Evolutionary conservation across 2,113 vertebrate species (phyloP).

Genomic region (Clarias batrachus): DNA sequence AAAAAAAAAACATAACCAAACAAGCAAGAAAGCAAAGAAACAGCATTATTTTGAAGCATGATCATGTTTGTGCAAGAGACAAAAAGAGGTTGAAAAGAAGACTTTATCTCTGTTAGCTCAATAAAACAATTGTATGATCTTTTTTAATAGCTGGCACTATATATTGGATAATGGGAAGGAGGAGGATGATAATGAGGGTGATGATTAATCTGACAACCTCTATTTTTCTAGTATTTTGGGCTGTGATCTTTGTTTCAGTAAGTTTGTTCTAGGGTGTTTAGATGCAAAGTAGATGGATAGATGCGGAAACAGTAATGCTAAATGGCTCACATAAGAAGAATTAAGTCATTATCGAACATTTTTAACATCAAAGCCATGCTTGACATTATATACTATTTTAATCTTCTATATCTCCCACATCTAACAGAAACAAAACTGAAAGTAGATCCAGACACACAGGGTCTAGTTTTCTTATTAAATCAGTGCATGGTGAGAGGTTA

Average conservation of each 20-base stretch:
- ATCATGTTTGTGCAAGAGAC: slow-evolving; percentile 54
- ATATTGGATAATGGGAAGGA: slow-evolving; percentile 40
- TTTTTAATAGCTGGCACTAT: slow-evolving; percentile 27
- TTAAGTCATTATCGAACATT: neutral
- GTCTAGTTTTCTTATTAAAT: neutral
- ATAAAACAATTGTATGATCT: slow-evolving; percentile 46
- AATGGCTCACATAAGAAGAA: slow-evolving; percentile 22
- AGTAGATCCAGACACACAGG: neutral
- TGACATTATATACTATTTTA: slow-evolving; percentile 8
- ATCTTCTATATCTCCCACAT: neutral
- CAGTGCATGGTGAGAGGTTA: slow-evolving; percentile 5
- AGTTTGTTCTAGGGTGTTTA: slow-evolving; percentile 40
- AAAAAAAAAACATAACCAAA: slow-evolving; percentile 16
- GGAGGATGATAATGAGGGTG: slow-evolving; percentile 1
- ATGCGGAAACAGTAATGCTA: slow-evolving; percentile 33
- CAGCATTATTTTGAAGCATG: slow-evolving; percentile 63
- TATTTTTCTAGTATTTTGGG: slow-evolving; percentile 36
- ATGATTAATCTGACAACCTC: neutral
- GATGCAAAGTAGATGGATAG: slow-evolving; percentile 23
- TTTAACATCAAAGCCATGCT: neutral
- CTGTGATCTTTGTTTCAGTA: slow-evolving; percentile 26
- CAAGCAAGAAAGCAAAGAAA: neutral
- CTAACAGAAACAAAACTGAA: slow-evolving; percentile 3
- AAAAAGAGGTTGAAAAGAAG: slow-evolving; percentile 41
- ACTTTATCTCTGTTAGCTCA: slow-evolving; percentile 32